Evolutionary conservation across 2,113 vertebrate genomes (phyloP).

Genomic region (Cettia cetti): DNA sequence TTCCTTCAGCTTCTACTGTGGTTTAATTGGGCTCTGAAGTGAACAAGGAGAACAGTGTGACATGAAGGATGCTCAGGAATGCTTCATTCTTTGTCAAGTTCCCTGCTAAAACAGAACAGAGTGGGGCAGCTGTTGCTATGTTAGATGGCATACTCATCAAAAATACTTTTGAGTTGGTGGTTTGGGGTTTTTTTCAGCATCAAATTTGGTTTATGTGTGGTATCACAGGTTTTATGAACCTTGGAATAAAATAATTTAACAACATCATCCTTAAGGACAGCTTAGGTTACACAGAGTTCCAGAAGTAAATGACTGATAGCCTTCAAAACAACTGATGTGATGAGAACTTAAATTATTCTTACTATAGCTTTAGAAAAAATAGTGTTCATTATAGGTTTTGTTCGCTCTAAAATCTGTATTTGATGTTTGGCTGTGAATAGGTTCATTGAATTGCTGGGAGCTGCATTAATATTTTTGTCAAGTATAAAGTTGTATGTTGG

Average conservation of each 20-base stretch:
- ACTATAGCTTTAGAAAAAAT: neutral
- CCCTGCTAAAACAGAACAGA: neutral
- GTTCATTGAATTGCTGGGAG: neutral
- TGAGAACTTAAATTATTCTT: neutral
- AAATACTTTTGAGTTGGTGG: neutral
- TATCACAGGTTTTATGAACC: neutral
- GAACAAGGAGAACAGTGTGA: neutral
- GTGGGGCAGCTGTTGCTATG: neutral
- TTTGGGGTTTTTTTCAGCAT: neutral
- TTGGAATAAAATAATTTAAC: neutral
- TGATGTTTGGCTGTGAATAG: neutral
- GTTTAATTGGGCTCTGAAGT: neutral
- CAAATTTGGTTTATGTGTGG: neutral
- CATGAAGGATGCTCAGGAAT: neutral
- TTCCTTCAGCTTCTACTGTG: neutral
- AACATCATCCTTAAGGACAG: neutral
- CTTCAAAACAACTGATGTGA: neutral
- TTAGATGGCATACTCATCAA: neutral
- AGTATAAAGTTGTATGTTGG: neutral
- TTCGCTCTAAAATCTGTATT: neutral
- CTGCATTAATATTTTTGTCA: constrained; percentile 6
- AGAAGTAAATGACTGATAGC: neutral
- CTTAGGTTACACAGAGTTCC: neutral
- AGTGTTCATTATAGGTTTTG: neutral
- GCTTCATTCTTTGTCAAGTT: neutral